A percentile compares a stretch with the other conserved stretches of the same genome.
Conservation (phyloP, 2,888 invertebrate species). For the Ophion obscuratus region DNA sequence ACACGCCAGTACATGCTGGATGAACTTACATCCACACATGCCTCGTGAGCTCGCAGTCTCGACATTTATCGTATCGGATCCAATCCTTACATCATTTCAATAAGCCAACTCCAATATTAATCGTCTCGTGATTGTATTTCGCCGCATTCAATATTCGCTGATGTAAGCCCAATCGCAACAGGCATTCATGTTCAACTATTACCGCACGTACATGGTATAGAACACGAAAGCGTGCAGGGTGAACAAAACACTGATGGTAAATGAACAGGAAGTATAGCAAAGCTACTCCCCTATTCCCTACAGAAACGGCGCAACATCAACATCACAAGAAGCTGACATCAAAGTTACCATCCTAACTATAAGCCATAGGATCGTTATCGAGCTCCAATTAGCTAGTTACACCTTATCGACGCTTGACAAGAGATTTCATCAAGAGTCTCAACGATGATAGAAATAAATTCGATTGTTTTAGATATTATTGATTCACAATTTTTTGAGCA, state of each 20-base stretch:
- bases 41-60: too few species aligned
- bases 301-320: not conserved
- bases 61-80: not conserved
- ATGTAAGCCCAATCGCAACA: not conserved
- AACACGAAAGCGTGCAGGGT: not conserved
- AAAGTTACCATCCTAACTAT: not conserved
- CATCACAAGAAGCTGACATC: not conserved
- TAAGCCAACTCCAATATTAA: not conserved
- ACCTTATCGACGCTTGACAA: too few species aligned
- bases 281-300: not conserved
- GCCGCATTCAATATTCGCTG: not conserved
- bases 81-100: not conserved
- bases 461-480: too few species aligned
- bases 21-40: too few species aligned
- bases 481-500: too few species aligned
- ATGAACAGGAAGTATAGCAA: not conserved
- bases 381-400: too few species aligned
- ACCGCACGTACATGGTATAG: not conserved
- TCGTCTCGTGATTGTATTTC: not conserved
- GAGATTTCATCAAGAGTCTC: too few species aligned
- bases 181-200: not conserved
- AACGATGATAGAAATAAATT: too few species aligned
- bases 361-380: too few species aligned
- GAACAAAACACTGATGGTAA: not conserved
- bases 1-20: too few species aligned